These are phyloP conservation scores for Laodelphax striatellus DNA, from an alignment of 1,140 invertebrate genomes.

Conservation along the genomic window DNA sequence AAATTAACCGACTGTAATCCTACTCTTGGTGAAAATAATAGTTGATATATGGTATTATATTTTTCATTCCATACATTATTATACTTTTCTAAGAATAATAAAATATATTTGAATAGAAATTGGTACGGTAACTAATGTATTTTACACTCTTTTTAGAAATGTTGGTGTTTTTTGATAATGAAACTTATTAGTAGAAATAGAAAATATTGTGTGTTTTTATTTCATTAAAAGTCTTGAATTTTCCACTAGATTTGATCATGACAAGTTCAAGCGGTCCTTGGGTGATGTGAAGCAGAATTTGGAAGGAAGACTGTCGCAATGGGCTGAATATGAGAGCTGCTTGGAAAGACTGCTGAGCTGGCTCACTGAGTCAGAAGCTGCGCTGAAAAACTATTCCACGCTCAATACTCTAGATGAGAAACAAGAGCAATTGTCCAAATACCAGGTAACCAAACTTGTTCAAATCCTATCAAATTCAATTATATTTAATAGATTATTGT, in stretches of 20 bases:
- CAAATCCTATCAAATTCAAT: background rate
- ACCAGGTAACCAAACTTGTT: slow-evolving; percentile 56
- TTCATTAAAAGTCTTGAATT: no score
- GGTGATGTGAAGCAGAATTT: slow-evolving; percentile 64
- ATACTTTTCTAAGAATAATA: no score
- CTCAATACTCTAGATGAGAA: slow-evolving; percentile 83
- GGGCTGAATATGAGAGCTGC: slow-evolving; percentile 80
- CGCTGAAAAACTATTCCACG: slow-evolving; percentile 73
- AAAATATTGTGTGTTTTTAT: no score
- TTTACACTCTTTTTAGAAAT: no score
- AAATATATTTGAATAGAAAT: no score
- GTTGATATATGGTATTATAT: no score
- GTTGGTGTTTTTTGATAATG: no score
- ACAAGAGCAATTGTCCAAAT: slow-evolving; percentile 77
- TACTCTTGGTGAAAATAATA: no score
- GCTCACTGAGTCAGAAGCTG: slow-evolving; percentile 75
- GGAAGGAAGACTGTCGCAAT: slow-evolving; percentile 76
- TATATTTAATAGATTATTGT: background rate
- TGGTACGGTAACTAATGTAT: no score
- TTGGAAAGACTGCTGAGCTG: slow-evolving; percentile 71
- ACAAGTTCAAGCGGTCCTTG: slow-evolving; percentile 65
- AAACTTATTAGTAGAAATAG: no score
- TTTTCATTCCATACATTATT: no score
- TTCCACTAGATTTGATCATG: slow-evolving; percentile 50
- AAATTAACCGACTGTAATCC: no score